Evolutionary conservation across 2,113 vertebrate genomes (phyloP).

Genomic region (Panthera leo): DNA sequence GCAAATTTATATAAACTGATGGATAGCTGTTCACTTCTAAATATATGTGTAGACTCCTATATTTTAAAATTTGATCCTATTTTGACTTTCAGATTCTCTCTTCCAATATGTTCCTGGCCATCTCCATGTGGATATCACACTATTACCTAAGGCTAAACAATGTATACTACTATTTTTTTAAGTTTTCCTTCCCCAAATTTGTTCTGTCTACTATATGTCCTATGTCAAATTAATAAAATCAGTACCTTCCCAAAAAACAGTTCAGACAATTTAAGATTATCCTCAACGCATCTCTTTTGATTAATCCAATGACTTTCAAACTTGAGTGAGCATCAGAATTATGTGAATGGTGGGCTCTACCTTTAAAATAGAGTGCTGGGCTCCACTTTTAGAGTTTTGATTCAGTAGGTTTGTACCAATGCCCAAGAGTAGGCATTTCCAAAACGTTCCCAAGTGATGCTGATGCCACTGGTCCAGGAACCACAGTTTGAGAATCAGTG

Average conservation of each 20-base stretch:
- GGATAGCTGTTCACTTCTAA: neutral
- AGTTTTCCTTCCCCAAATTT: neutral
- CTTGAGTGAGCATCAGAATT: neutral
- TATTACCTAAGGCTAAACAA: neutral
- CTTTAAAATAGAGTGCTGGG: neutral
- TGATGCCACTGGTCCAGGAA: neutral
- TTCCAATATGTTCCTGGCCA: neutral
- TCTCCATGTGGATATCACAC: neutral
- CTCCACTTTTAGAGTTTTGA: neutral
- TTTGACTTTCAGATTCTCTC: neutral
- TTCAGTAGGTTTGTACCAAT: neutral
- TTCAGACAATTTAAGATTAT: neutral
- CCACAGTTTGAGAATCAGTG: neutral
- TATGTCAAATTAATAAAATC: neutral
- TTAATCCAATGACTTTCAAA: neutral
- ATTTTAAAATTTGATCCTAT: neutral
- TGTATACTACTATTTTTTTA: neutral
- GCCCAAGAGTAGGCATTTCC: neutral
- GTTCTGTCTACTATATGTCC: neutral
- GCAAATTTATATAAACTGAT: neutral
- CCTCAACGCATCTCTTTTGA: neutral
- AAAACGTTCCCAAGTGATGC: neutral
- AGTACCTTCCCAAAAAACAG: neutral
- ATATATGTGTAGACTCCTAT: neutral
- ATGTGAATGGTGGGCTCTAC: accelerated